phyloP scores from a whole-genome alignment of 2,113 vertebrate genomes.

The Meleagris gallopavo region DNA sequence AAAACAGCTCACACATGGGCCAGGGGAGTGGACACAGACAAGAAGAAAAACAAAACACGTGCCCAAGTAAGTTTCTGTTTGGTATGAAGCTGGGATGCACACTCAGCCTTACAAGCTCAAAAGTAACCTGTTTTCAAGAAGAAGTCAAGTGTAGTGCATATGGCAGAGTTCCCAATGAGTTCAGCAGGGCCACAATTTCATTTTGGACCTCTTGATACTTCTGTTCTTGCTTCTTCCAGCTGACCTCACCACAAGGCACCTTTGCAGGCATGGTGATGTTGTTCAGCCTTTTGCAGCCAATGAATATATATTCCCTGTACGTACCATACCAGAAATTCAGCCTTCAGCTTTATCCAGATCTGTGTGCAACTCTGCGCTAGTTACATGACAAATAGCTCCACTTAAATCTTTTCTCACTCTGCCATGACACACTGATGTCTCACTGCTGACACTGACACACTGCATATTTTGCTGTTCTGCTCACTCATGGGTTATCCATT shows the following conservation, averaged over 20 bases:
- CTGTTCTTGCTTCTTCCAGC: not conserved
- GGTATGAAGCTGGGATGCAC: not conserved
- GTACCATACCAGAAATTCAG: not conserved
- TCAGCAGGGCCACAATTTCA: not conserved
- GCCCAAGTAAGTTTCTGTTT: not conserved
- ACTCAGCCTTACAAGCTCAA: not conserved
- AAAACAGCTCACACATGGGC: not conserved
- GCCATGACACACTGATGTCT: not conserved
- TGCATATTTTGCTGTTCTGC: not conserved
- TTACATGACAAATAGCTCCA: not conserved
- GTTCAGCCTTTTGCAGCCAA: not conserved
- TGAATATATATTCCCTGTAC: not conserved
- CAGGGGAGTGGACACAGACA: not conserved
- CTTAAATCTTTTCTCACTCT: not conserved
- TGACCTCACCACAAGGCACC: not conserved
- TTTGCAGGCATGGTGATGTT: not conserved
- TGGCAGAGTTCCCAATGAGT: not conserved
- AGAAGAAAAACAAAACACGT: rapidly evolving
- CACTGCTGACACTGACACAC: not conserved
- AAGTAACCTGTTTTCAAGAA: not conserved
- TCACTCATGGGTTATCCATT: not conserved
- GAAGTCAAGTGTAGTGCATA: not conserved
- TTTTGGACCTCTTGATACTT: not conserved
- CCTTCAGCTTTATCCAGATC: not conserved
- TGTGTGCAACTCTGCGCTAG: not conserved